phyloP scores from a whole-genome alignment of 1,140 invertebrate genomes.

The Pogonomyrmex barbatus region DNA sequence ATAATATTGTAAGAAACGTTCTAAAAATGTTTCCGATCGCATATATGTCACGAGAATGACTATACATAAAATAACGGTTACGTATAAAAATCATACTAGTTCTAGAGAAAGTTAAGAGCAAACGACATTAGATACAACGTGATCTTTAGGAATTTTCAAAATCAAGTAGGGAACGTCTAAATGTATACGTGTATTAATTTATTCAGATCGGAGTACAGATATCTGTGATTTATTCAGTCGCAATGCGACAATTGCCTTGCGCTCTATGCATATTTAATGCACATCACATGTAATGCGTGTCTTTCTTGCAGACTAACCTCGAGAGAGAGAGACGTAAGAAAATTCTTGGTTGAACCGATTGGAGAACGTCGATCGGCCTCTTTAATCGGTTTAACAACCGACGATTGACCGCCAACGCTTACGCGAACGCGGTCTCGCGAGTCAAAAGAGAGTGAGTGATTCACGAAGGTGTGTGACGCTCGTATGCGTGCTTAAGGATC shows the following conservation, averaged over 20 bases:
- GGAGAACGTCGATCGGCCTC: neutral
- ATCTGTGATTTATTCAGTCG: constrained; percentile 26
- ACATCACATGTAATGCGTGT: neutral
- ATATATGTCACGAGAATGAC: neutral
- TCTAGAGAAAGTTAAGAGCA: neutral
- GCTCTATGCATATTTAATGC: neutral
- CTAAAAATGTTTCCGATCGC: neutral
- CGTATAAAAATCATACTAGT: neutral
- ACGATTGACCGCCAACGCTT: neutral
- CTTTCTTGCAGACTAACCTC: neutral
- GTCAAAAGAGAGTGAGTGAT: neutral
- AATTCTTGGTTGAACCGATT: neutral
- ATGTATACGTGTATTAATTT: neutral
- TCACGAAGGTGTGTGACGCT: neutral
- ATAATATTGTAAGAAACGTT: neutral
- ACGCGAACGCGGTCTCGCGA: neutral
- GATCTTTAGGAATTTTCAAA: neutral
- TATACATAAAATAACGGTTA: neutral
- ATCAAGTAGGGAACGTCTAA: neutral
- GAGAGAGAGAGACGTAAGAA: neutral
- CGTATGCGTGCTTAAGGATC: constrained; percentile 15
- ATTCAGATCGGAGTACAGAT: constrained; percentile 29
- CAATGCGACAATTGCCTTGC: neutral
- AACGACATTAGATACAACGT: neutral
- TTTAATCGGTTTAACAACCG: neutral